These are phyloP conservation scores for Ciona savignyi DNA, from an alignment of 23 tunicate species.

Conservation along the genomic window DNA sequence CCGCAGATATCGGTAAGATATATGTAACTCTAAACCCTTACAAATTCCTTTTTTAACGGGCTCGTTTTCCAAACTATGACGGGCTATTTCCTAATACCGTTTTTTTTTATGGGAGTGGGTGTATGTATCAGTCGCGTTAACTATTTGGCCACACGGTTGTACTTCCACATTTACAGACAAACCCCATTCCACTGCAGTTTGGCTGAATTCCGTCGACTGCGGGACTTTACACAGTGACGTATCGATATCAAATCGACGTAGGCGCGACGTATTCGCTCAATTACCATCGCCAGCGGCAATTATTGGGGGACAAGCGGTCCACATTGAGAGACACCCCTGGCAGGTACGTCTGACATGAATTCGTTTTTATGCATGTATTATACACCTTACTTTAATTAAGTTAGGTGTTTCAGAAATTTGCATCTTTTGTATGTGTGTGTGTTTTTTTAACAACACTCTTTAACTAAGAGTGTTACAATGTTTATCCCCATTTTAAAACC, in stretches of 20 bases:
- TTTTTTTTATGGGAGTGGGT: too few relatives aligned
- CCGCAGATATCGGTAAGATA: neutral
- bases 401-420: neutral
- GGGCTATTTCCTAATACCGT: too few relatives aligned
- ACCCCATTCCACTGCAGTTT: neutral
- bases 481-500: too few relatives aligned
- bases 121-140: too few relatives aligned
- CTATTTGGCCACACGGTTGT: too few relatives aligned
- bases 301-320: conserved; percentile 28
- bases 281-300: conserved; percentile 4
- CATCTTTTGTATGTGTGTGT: neutral
- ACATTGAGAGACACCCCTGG: conserved; percentile 38
- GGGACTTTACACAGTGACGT: conserved; percentile 8
- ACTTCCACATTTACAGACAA: too few relatives aligned
- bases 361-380: neutral
- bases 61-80: too few relatives aligned
- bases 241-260: neutral
- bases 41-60: too few relatives aligned
- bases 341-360: conserved; percentile 13
- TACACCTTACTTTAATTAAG: neutral
- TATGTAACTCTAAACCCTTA: neutral
- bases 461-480: too few relatives aligned
- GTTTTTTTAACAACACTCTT: too few relatives aligned
- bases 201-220: conserved; percentile 8
- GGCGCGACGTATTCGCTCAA: neutral